phyloP scores from a whole-genome alignment of 1,140 invertebrate genomes.

The Bombyx mandarina region DNA sequence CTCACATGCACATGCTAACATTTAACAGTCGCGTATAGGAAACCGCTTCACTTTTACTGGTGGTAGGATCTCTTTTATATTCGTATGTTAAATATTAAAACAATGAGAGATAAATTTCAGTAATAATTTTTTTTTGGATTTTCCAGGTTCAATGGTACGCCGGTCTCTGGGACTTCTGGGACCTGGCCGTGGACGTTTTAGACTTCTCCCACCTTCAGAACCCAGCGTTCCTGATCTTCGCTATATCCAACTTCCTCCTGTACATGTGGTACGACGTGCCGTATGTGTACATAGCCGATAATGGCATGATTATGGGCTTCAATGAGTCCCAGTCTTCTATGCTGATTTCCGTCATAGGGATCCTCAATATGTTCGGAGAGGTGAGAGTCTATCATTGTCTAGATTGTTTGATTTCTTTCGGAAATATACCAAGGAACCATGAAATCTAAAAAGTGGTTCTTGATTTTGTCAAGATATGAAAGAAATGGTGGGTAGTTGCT shows the following conservation, averaged over 20 bases:
- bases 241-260: slow-evolving; percentile 87
- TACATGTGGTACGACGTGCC: slow-evolving; percentile 93
- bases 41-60: no score
- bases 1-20: no score
- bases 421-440: no score
- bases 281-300: slow-evolving; percentile 88
- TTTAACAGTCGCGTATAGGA: no score
- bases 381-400: slow-evolving; percentile 65
- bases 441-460: no score
- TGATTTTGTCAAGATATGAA: no score
- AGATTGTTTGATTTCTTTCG: neutral
- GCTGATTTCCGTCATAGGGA: slow-evolving; percentile 88
- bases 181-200: slow-evolving; percentile 81
- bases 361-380: slow-evolving; percentile 89
- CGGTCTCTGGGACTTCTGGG: slow-evolving; percentile 83
- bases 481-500: no score
- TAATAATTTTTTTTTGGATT: neutral
- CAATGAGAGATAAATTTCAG: no score
- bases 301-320: slow-evolving; percentile 75
- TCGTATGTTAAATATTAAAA: no score
- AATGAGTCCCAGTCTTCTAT: slow-evolving; percentile 81
- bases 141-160: slow-evolving; percentile 78
- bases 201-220: slow-evolving; percentile 86
- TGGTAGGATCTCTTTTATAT: no score
- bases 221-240: slow-evolving; percentile 82